Conservation (phyloP, 1,140 invertebrate species). For the Trichogramma pretiosum region DNA sequence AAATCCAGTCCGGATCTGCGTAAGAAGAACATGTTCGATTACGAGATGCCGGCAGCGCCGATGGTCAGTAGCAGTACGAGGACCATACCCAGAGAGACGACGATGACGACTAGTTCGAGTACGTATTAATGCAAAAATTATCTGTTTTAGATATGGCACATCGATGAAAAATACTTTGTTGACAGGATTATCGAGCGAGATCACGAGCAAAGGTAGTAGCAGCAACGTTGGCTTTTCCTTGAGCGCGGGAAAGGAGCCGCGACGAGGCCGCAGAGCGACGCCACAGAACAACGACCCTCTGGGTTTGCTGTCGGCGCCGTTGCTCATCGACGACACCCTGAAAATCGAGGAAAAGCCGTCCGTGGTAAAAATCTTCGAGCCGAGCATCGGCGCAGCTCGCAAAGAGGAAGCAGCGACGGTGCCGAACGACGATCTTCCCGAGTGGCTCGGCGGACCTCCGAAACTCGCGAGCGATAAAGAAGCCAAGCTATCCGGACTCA, state of each 20-base stretch:
- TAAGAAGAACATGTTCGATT: slow-evolving; percentile 33
- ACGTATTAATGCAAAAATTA: too few species aligned
- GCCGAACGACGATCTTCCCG: slow-evolving; percentile 29
- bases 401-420: too few species aligned
- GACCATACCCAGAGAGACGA: too few species aligned
- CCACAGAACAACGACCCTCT: slow-evolving; percentile 11
- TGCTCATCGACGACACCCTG: too few species aligned
- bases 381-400: too few species aligned
- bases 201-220: slow-evolving; percentile 9
- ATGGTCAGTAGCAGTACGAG: not conserved
- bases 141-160: too few species aligned
- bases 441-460: slow-evolving; percentile 35
- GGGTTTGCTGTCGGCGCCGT: not conserved
- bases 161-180: slow-evolving; percentile 1
- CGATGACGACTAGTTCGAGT: too few species aligned
- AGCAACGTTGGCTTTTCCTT: slow-evolving; percentile 17
- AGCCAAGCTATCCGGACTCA: slow-evolving; percentile 10
- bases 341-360: too few species aligned
- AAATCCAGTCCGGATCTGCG: too few species aligned
- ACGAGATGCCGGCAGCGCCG: not conserved
- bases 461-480: slow-evolving; percentile 21
- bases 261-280: slow-evolving; percentile 27
- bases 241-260: slow-evolving; percentile 23
- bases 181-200: slow-evolving; percentile 12
- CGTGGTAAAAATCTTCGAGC: too few species aligned